A percentile compares a stretch with the other conserved stretches of the same genome.
These are phyloP conservation scores for Sylvia borin DNA, from an alignment of 2,797 vertebrate genomes.

Conservation along the genomic window DNA sequence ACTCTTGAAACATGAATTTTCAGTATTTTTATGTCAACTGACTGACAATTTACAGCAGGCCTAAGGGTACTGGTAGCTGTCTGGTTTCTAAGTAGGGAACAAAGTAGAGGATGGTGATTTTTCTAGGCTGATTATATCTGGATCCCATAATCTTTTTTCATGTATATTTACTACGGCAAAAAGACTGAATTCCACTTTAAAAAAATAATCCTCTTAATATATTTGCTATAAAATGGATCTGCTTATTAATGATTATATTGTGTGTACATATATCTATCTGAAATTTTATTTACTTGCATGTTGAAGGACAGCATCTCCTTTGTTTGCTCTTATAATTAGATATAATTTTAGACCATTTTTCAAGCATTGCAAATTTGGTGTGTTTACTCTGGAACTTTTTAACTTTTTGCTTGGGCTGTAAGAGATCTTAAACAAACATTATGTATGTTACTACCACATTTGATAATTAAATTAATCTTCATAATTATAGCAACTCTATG, in stretches of 20 bases:
- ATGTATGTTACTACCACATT: background rate
- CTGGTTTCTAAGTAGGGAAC: background rate
- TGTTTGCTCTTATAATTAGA: background rate
- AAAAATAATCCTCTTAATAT: background rate
- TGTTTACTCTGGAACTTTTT: background rate
- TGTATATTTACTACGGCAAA: background rate
- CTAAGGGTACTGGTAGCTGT: background rate
- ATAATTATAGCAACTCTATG: background rate
- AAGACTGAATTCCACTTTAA: background rate
- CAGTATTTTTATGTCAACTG: background rate
- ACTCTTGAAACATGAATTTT: background rate
- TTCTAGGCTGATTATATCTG: background rate
- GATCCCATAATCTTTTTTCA: background rate
- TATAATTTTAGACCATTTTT: background rate
- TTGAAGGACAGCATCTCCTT: conserved; percentile 14
- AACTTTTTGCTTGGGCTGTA: conserved; percentile 16
- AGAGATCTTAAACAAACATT: background rate
- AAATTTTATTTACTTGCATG: conserved; percentile 17
- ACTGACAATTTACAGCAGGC: background rate
- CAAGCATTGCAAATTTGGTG: conserved; percentile 16
- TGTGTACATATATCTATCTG: background rate
- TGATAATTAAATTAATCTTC: background rate
- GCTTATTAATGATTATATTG: background rate
- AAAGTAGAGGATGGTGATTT: background rate
- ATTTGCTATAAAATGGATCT: background rate